These are phyloP conservation scores for Pelochelys cantorii DNA, from an alignment of 2,797 vertebrate genomes.

Conservation along the genomic window DNA sequence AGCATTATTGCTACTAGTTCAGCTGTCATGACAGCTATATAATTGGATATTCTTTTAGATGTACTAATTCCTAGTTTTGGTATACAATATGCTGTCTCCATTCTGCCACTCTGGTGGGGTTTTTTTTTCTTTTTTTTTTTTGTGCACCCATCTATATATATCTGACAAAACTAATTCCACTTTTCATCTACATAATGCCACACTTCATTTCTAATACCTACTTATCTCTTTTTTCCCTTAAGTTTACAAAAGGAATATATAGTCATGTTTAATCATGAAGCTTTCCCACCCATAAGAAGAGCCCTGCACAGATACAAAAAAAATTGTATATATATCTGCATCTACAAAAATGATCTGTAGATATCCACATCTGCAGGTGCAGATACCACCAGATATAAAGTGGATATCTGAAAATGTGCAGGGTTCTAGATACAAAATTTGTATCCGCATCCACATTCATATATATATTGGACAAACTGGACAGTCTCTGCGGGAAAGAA, in stretches of 20 bases:
- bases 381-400: too few relatives aligned
- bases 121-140: neutral
- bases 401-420: too few relatives aligned
- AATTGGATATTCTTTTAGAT: neutral
- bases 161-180: neutral
- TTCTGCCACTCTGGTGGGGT: neutral
- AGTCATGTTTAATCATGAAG: neutral
- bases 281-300: neutral
- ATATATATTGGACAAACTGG: too few relatives aligned
- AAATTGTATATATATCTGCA: neutral
- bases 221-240: neutral
- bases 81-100: neutral
- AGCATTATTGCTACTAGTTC: neutral
- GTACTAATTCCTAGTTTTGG: neutral
- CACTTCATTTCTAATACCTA: neutral
- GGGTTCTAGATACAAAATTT: too few relatives aligned
- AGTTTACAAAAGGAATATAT: neutral
- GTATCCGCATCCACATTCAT: too few relatives aligned
- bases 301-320: too few relatives aligned
- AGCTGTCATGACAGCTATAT: neutral
- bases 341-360: neutral
- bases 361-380: too few relatives aligned
- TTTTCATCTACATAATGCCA: neutral
- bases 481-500: too few relatives aligned
- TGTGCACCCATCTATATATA: neutral